phyloP scores from a whole-genome alignment of 1,140 invertebrate genomes.

The Zaprionus vittiger region DNA sequence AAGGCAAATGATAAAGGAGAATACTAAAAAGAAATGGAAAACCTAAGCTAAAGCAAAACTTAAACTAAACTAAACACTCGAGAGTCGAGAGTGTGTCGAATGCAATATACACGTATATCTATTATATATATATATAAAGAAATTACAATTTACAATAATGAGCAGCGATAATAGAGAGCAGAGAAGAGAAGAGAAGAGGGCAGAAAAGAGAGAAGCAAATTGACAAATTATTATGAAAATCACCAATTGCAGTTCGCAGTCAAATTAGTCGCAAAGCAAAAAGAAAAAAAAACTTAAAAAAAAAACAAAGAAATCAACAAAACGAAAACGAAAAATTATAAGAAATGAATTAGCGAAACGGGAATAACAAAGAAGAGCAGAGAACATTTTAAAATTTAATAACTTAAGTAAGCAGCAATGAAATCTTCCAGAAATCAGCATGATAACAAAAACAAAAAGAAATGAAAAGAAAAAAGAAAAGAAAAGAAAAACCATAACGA shows the following conservation, averaged over 20 bases:
- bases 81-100: conserved; percentile 31
- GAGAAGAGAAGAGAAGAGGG: conserved; percentile 26
- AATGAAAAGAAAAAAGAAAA: conserved; percentile 39
- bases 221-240: background rate
- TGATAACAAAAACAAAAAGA: conserved; percentile 40
- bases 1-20: background rate
- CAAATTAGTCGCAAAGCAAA: conserved; percentile 68
- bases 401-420: conserved; percentile 78
- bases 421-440: conserved; percentile 68
- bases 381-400: conserved; percentile 71
- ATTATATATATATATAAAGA: conserved; percentile 30
- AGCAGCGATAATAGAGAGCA: background rate
- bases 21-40: background rate
- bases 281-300: conserved; percentile 49
- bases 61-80: conserved; percentile 31
- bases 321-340: conserved; percentile 31
- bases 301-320: conserved; percentile 70
- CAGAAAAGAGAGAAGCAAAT: background rate
- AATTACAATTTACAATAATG: conserved; percentile 6
- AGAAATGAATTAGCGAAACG: conserved; percentile 61
- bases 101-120: conserved; percentile 30
- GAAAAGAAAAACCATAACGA: conserved; percentile 17
- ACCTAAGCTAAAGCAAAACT: conserved; percentile 23
- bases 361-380: background rate
- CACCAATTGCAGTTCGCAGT: conserved; percentile 54